Conservation (phyloP, 2,888 invertebrate genomes). For the Cheilosia vernalis region DNA sequence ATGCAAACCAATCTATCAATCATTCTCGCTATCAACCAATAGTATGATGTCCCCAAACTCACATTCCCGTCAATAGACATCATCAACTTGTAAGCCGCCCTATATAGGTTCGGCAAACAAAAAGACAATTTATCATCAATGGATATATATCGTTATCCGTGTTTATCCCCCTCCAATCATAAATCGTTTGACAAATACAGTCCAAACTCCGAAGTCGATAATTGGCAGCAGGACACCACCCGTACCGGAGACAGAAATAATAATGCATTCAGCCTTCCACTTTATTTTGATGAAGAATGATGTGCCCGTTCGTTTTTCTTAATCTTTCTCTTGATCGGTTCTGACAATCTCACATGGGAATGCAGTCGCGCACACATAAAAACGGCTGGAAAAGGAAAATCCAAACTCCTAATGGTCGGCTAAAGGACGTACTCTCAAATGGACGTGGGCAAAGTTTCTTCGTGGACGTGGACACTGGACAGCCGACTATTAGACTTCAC, state of each 20-base stretch:
- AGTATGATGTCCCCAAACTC: not conserved
- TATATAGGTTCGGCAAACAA: slow-evolving; percentile 4
- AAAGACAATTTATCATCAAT: slow-evolving; percentile 53
- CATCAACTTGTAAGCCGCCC: slow-evolving; percentile 18
- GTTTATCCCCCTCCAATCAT: slow-evolving; percentile 41
- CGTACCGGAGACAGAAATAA: no score
- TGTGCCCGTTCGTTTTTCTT: slow-evolving; percentile 35
- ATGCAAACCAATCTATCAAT: slow-evolving; percentile 48
- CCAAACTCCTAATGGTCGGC: no score
- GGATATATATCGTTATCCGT: slow-evolving; percentile 18
- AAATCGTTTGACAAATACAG: slow-evolving; percentile 55
- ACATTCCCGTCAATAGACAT: not conserved
- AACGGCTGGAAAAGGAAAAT: no score
- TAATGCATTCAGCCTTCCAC: slow-evolving; percentile 3
- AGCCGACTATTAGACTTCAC: no score
- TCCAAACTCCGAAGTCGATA: slow-evolving; percentile 27
- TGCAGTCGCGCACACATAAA: no score
- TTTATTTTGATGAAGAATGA: slow-evolving; percentile 30
- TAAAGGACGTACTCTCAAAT: no score
- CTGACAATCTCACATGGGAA: slow-evolving; percentile 12
- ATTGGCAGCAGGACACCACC: slow-evolving; percentile 20
- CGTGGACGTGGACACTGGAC: no score
- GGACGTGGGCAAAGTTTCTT: no score
- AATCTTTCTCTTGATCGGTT: slow-evolving; percentile 20
- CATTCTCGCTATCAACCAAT: not conserved